Percentiles rank a stretch among this genome's conserved stretches.
phyloP scores from a whole-genome alignment of 2,113 vertebrate species.

The Alethe castanea region DNA sequence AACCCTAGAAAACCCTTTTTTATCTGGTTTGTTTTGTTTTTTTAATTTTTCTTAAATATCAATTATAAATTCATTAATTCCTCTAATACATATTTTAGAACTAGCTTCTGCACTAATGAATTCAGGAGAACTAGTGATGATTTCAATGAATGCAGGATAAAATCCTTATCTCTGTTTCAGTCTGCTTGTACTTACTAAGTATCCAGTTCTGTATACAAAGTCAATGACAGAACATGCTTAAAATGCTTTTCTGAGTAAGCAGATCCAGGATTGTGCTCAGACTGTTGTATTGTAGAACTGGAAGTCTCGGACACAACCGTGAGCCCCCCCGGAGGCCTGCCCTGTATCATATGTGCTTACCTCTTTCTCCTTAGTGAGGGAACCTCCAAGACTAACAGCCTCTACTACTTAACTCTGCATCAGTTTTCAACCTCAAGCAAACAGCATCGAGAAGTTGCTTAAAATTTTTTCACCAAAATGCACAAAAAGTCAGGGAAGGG shows the following conservation, averaged over 20 bases:
- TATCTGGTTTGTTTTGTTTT: fast-evolving
- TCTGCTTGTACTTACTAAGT: not conserved
- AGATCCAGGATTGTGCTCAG: not conserved
- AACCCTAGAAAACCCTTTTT: not conserved
- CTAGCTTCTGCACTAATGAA: not conserved
- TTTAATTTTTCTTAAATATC: not conserved
- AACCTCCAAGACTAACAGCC: not conserved
- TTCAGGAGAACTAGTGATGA: not conserved
- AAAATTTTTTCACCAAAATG: not conserved
- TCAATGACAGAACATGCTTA: not conserved
- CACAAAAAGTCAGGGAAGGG: not conserved
- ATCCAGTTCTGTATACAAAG: not conserved
- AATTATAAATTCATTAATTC: not conserved
- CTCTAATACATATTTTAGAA: not conserved
- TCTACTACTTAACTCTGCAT: not conserved
- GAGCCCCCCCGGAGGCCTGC: not conserved
- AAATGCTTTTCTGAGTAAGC: not conserved
- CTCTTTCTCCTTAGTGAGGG: not conserved
- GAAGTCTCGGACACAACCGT: not conserved
- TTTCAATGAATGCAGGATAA: not conserved
- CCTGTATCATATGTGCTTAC: not conserved
- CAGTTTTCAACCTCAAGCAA: not conserved
- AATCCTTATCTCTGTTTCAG: not conserved
- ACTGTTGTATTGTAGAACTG: not conserved
- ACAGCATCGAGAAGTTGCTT: not conserved